A percentile compares a stretch with the other conserved stretches of the same genome.
Evolutionary conservation across 2,113 vertebrate species (phyloP).

Genomic region (Hemichromis elongatus): DNA sequence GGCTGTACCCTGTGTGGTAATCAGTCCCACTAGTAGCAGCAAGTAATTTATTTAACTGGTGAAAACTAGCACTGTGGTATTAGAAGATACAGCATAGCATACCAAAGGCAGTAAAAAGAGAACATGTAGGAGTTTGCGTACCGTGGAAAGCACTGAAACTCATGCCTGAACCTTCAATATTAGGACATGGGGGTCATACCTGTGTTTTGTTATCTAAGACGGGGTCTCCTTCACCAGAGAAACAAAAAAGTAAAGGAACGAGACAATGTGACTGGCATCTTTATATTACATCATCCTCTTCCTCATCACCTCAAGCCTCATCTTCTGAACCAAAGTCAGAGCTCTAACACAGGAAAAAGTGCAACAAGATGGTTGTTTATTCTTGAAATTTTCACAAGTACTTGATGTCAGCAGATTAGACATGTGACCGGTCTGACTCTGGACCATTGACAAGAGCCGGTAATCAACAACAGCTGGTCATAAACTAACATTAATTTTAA

Average conservation of each 20-base stretch:
- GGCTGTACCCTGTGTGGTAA: not conserved
- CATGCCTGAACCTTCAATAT: not conserved
- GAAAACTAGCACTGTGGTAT: not conserved
- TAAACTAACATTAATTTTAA: not conserved
- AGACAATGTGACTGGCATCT: not conserved
- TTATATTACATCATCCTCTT: not conserved
- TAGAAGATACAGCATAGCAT: not conserved
- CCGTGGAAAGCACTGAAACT: not conserved
- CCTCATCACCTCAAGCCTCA: not conserved
- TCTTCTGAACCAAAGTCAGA: not conserved
- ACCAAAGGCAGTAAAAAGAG: not conserved
- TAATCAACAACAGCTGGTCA: not conserved
- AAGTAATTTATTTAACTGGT: not conserved
- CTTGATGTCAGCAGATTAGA: not conserved
- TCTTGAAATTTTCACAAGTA: not conserved
- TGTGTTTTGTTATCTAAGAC: not conserved
- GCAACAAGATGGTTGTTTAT: not conserved
- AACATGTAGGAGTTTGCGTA: not conserved
- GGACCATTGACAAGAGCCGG: not conserved
- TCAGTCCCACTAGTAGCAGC: not conserved
- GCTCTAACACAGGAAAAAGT: not conserved
- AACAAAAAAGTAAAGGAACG: not conserved
- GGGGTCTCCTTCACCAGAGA: not conserved
- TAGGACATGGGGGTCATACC: not conserved
- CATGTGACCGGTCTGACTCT: not conserved